Evolutionary conservation across 1,140 invertebrate species (phyloP), one percentile per base, ranked within the genome.

Genomic region (Scaptodrosophila lebanonensis): DNA sequence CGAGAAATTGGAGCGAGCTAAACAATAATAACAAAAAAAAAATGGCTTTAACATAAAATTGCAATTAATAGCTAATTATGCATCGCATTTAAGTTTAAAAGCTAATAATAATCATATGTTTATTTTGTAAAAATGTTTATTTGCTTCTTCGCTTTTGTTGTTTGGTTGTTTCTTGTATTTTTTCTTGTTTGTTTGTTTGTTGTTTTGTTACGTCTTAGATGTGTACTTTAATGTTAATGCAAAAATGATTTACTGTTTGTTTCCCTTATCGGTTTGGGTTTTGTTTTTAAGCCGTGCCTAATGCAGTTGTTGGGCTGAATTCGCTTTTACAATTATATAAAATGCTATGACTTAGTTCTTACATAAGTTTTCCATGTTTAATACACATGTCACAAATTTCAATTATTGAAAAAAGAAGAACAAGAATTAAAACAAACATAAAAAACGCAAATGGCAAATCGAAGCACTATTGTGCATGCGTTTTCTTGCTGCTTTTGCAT

Each of bases 281-380:
- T 51, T 20, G 32, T 22, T 20, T 47, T 44, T 16, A 13, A 32
- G 59, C n/a, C n/a, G n/a, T n/a, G n/a, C n/a, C n/a, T n/a, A 58
- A 63, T 48, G 39, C 48, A 36, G 52, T 43, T 54, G 33, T 42
- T 22, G 2, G 40, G 40, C 17, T 73, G 61, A 79, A n/a, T n/a
- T n/a, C n/a, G n/a, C n/a, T n/a, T n/a, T 25, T 4, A 3, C 22
- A 25, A 25, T 8, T 25, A 4, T 25, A 25, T 25, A 25, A 82
- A 73, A 73, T 52, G 20, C 69, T 79, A 79, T 79, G 75, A 79
- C 75, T 79, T 79, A 79, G 75, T 70, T 82, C 45, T 75, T 82
- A 76, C 39, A 48, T 60, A 48, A 57, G 57, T 76, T 52, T 45
- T 56, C 35, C 63, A 60, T 53, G 39, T 36, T 8, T 22, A 20